Conservation (phyloP, 2,888 invertebrate genomes). For the Drosophila gaucha region DNA sequence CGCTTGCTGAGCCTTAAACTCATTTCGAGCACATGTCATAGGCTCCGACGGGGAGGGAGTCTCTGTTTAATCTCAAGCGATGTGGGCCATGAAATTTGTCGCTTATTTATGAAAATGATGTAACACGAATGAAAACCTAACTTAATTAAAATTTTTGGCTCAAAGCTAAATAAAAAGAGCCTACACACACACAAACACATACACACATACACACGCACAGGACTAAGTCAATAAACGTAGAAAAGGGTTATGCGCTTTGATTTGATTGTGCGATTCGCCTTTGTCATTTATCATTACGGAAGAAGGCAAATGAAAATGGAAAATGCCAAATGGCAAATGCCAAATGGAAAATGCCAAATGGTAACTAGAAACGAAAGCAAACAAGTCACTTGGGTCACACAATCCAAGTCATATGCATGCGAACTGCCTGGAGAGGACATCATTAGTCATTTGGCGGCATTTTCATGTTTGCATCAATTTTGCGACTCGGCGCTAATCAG, state of each 20-base stretch:
- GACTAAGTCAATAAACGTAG: constrained; percentile 62
- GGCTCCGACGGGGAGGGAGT: constrained; percentile 5
- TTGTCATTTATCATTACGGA: constrained; percentile 69
- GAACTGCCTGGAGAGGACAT: constrained; percentile 32
- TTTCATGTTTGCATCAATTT: constrained; percentile 69
- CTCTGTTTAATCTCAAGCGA: constrained; percentile 43
- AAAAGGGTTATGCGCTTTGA: constrained; percentile 67
- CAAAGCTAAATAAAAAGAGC: constrained; percentile 9
- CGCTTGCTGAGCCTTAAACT: constrained; percentile 41
- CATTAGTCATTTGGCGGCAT: constrained; percentile 74
- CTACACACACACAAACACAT: constrained; percentile 11
- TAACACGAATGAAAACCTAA: constrained; percentile 47
- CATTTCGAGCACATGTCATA: constrained; percentile 37
- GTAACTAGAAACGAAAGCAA: constrained; percentile 29
- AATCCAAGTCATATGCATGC: constrained; percentile 46
- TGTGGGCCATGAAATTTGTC: constrained; percentile 65
- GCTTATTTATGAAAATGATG: constrained; percentile 74
- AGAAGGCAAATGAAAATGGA: constrained; percentile 23
- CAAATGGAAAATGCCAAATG: constrained; percentile 12
- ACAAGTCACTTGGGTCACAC: constrained; percentile 51
- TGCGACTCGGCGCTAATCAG: constrained; percentile 68
- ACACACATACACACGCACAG: neutral
- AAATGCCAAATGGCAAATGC: constrained; percentile 14
- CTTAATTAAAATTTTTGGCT: constrained; percentile 67
- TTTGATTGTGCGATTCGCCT: constrained; percentile 70